Evolutionary conservation across 2,888 invertebrate genomes (phyloP).

Genomic region (Tenthredo mesomela): DNA sequence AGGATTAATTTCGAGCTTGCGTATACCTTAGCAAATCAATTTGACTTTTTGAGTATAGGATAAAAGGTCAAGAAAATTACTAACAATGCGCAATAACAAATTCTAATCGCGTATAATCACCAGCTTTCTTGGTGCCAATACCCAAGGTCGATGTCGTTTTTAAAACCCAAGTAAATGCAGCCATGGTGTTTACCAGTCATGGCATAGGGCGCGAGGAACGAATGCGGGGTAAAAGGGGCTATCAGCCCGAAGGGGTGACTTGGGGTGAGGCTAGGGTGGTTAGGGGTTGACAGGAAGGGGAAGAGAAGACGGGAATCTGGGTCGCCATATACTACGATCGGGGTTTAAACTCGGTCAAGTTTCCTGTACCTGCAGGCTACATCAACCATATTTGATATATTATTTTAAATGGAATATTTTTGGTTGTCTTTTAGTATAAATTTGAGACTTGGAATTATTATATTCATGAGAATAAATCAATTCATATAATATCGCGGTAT

Average conservation of each 20-base stretch:
- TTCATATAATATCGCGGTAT: neutral
- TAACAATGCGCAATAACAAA: neutral
- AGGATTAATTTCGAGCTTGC: neutral
- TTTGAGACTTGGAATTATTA: neutral
- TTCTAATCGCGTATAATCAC: neutral
- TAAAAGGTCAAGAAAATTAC: neutral
- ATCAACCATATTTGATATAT: conserved; percentile 56
- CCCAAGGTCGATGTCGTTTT: neutral
- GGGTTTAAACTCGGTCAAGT: conserved; percentile 76
- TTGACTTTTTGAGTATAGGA: neutral
- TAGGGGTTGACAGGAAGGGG: conserved; percentile 53
- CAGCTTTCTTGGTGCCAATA: neutral
- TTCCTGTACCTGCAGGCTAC: conserved; percentile 76
- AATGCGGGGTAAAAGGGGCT: conserved; percentile 52
- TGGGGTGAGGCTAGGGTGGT: conserved; percentile 53
- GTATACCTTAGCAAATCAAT: neutral
- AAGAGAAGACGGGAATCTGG: conserved; percentile 69
- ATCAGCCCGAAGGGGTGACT: conserved; percentile 47
- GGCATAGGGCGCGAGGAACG: conserved; percentile 32
- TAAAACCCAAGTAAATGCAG: neutral
- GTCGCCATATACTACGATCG: conserved; percentile 74
- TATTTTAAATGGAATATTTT: conserved; percentile 11
- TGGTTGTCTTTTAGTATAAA: neutral
- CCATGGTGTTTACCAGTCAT: conserved; percentile 35
- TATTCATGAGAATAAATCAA: neutral